Conservation (phyloP, 2,113 vertebrate genomes). For the Strix uralensis region DNA sequence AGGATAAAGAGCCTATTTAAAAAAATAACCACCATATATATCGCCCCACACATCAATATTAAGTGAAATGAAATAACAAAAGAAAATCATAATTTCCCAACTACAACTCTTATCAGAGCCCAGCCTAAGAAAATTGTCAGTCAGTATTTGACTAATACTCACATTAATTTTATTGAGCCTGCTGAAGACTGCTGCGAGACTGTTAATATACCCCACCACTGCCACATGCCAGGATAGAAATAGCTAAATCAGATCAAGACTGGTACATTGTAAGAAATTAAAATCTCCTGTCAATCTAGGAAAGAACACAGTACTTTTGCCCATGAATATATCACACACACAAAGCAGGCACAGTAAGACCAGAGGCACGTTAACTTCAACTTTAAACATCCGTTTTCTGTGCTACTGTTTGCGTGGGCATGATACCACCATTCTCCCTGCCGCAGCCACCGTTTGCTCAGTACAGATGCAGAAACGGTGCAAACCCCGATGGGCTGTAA, state of each 20-base stretch:
- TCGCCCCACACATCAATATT: not conserved
- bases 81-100: not conserved
- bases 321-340: not conserved
- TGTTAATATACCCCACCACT: not conserved
- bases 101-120: not conserved
- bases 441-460: fast-evolving
- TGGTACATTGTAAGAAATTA: not conserved
- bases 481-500: not conserved
- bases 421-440: fast-evolving
- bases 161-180: not conserved
- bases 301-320: not conserved
- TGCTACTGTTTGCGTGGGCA: not conserved
- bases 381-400: not conserved
- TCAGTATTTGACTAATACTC: not conserved
- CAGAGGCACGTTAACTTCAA: not conserved
- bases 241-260: not conserved
- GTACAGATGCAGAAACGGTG: not conserved
- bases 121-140: not conserved
- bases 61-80: conserved; percentile 18
- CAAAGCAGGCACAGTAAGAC: not conserved
- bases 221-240: not conserved
- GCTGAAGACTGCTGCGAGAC: not conserved
- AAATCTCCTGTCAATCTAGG: not conserved
- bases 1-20: not conserved
- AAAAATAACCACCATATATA: not conserved